These are phyloP conservation scores for Hylaeus volcanicus DNA, from an alignment of 1,140 invertebrate species.

Conservation along the genomic window DNA sequence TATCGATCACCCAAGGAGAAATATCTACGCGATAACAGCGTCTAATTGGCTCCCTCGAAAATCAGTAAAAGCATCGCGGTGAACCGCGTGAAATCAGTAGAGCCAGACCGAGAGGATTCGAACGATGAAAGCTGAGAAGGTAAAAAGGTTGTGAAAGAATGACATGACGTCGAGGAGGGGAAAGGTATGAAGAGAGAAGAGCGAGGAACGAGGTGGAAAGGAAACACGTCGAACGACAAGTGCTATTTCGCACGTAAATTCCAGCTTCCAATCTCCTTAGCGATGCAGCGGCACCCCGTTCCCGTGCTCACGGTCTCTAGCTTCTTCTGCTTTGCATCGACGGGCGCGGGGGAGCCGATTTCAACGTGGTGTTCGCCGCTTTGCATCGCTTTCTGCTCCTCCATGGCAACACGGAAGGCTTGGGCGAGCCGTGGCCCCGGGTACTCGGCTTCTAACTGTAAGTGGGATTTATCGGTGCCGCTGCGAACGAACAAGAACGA, in stretches of 20 bases:
- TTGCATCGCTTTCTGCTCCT: constrained; percentile 46
- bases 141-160: too few relatives aligned
- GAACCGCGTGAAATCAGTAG: too few relatives aligned
- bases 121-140: too few relatives aligned
- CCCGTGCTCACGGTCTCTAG: constrained; percentile 11
- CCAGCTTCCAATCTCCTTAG: constrained; percentile 63
- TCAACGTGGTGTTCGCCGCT: constrained; percentile 28
- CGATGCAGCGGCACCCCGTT: constrained; percentile 35
- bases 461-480: constrained; percentile 60
- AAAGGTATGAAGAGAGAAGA: background rate
- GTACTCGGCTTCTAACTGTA: constrained; percentile 24
- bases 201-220: background rate
- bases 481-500: background rate
- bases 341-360: constrained; percentile 1
- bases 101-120: too few relatives aligned
- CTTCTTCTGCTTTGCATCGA: constrained; percentile 58
- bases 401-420: background rate
- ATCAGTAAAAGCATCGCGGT: too few relatives aligned
- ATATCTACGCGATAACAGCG: too few relatives aligned
- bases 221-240: constrained; percentile 28
- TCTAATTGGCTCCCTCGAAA: too few relatives aligned
- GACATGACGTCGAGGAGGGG: background rate
- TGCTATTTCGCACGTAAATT: constrained; percentile 58
- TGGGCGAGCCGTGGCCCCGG: background rate
- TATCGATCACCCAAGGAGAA: too few relatives aligned